Base-by-base conservation (phyloP, 2,113 vertebrate species). In the Cryptotis parvus region DNA sequence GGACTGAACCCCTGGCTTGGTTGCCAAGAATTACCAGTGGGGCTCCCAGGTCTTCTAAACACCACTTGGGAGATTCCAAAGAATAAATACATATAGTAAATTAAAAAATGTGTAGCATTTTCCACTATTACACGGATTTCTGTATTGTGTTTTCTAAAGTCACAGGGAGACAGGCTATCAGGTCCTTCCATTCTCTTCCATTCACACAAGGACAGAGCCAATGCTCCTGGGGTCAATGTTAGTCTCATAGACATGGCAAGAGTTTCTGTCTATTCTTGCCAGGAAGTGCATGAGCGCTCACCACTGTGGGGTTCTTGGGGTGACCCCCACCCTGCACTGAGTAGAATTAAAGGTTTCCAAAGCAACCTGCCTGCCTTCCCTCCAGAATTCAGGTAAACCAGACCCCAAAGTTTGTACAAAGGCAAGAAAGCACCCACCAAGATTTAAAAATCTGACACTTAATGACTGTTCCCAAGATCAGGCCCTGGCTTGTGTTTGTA, bases 331-430 rank as follows among this genome's bases (percentile, higher is more conserved):
- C 91, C 77, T 33, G 11, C 70, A 31, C n/a, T 11, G 41, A 16
- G 49, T 24, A 75, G 65, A 93, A 33, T 10, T 49, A 65, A 45
- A 31, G 66, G 26, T 88, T 93, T 75, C 24, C 69, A 90, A 84
- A 83, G 43, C 75, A 85, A 58, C n/a, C 35, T 58, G 0, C 49
- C 61, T 81, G 29, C 65, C 26, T 27, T 16, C 10, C 8, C 6
- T 55, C 24, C 43, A 61, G 39, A 90, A 84, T 81, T 69, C 27
- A 83, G 69, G 43, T 65, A 68, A 73, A n/a, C 52, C 73, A 26
- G 74, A 73, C 39, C 58, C 82, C 49, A 10, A 14, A 49, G 5
- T 49, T 14, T 49, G 9, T 49, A 49, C 14, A 72, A 27, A 69
- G 12, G 37, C 12, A 35, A 9, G 20, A 79, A 78, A 82, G 20